Conservation (phyloP, 2,888 invertebrate genomes). For the Ischnura elegans region DNA sequence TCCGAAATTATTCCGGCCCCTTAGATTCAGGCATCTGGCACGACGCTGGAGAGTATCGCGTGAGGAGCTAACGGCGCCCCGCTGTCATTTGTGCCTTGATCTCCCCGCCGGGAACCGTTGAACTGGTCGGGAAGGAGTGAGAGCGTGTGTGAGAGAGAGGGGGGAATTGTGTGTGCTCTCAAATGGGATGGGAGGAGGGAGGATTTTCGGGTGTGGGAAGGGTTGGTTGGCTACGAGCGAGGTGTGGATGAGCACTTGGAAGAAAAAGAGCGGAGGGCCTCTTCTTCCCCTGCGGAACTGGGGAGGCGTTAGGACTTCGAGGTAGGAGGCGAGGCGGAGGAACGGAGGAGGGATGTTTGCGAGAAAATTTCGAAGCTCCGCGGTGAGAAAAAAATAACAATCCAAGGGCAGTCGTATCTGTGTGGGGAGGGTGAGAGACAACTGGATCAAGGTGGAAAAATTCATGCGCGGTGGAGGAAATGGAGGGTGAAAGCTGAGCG, state of each 20-base stretch:
- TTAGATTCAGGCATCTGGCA: slow-evolving; percentile 43
- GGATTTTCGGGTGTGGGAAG: not conserved
- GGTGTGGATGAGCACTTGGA: slow-evolving; percentile 26
- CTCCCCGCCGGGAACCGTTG: not conserved
- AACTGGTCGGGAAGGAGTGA: not conserved
- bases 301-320: not conserved
- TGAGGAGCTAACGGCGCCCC: slow-evolving; percentile 34
- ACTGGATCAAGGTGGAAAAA: slow-evolving; percentile 26
- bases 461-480: slow-evolving; percentile 12
- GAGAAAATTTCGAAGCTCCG: not conserved
- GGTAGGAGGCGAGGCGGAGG: not conserved
- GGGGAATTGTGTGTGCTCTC: not conserved
- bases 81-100: slow-evolving; percentile 41
- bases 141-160: not conserved
- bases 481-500: not conserved
- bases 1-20: slow-evolving; percentile 40
- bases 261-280: not conserved
- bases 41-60: slow-evolving; percentile 29
- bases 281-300: not conserved
- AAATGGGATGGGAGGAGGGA: not conserved
- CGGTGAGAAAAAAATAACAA: not conserved
- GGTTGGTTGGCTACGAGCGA: slow-evolving; percentile 10
- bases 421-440: not conserved
- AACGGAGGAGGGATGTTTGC: not conserved
- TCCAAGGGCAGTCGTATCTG: not conserved